These are phyloP conservation scores for Chloroceryle inda DNA, from an alignment of 2,797 vertebrate species.

Conservation along the genomic window DNA sequence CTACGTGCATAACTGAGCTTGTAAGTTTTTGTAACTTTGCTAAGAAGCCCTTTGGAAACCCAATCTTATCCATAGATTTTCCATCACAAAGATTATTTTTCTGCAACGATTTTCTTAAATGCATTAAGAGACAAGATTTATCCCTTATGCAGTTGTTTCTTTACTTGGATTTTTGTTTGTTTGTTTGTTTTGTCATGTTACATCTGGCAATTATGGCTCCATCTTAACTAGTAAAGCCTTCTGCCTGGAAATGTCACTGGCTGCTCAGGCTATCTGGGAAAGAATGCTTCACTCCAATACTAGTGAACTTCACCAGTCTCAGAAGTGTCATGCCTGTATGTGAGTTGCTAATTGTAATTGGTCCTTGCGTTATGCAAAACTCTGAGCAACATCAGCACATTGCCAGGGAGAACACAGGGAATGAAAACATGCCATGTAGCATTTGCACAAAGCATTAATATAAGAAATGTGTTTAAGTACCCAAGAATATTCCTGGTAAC, in stretches of 20 bases:
- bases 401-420: background rate
- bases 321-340: rapidly evolving
- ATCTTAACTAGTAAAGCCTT: background rate
- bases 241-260: background rate
- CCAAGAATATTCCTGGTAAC: background rate
- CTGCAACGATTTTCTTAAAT: background rate
- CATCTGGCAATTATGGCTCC: background rate
- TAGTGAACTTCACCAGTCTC: background rate
- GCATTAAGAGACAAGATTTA: background rate
- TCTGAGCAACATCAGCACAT: background rate
- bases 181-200: background rate
- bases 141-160: background rate
- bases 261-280: background rate
- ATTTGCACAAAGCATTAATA: background rate
- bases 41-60: background rate
- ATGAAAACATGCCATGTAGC: background rate
- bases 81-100: background rate
- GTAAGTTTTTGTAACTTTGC: background rate
- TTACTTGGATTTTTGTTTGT: no score
- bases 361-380: background rate
- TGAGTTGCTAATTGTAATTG: background rate
- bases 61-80: background rate
- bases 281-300: background rate
- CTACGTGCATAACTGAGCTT: background rate
- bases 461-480: background rate